Evolutionary conservation across 2,797 vertebrate genomes (phyloP).

Genomic region (Parauchenoglanis punctatus): DNA sequence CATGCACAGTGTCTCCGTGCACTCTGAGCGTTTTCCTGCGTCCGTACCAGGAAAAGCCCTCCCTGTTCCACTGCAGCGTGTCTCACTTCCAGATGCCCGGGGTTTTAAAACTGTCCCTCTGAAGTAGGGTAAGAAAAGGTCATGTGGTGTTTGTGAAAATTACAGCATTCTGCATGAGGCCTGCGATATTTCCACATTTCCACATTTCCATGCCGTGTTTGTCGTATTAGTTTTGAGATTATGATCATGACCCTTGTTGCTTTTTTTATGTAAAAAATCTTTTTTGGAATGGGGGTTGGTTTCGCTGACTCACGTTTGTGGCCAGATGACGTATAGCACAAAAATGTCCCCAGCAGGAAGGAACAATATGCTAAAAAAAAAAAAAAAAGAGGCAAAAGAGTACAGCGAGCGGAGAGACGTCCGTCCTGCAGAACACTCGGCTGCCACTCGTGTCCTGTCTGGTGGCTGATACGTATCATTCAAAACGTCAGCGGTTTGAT

Average conservation of each 20-base stretch:
- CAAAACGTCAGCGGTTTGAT: not conserved
- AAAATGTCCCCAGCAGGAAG: constrained; percentile 50
- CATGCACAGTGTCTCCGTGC: constrained; percentile 28
- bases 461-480: not conserved
- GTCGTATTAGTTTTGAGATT: constrained; percentile 48
- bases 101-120: constrained; percentile 46
- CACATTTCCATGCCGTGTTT: constrained; percentile 43
- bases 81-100: constrained; percentile 48
- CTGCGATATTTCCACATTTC: constrained; percentile 40
- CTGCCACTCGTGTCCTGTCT: constrained; percentile 15
- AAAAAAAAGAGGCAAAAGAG: not conserved
- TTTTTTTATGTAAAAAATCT: not conserved
- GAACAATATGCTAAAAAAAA: constrained; percentile 32
- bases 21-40: constrained; percentile 44
- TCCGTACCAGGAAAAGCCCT: constrained; percentile 53
- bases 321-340: constrained; percentile 48
- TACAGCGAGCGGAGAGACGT: not conserved
- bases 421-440: constrained; percentile 7
- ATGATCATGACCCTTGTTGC: constrained; percentile 40
- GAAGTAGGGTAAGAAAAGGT: constrained; percentile 42
- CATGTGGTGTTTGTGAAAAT: constrained; percentile 46
- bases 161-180: constrained; percentile 38
- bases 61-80: constrained; percentile 49
- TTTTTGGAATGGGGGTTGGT: constrained; percentile 33
- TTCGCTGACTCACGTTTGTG: constrained; percentile 57